Evolutionary conservation across 1,140 invertebrate genomes (phyloP).

Genomic region (Drosophila pectinifera): DNA sequence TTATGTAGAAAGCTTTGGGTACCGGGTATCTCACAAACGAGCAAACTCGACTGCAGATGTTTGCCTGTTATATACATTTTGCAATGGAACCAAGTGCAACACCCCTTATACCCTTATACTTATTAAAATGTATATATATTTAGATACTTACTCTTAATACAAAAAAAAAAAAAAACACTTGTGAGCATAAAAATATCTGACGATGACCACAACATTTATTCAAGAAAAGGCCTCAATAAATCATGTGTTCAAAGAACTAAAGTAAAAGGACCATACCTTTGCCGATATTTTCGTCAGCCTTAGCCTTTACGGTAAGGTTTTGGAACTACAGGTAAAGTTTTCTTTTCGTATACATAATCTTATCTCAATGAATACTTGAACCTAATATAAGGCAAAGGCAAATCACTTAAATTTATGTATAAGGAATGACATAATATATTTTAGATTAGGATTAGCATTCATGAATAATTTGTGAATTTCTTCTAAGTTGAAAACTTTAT

Average conservation of each 20-base stretch:
- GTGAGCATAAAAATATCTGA: not conserved
- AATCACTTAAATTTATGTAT: no score
- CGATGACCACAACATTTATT: constrained; percentile 3
- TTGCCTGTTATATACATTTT: no score
- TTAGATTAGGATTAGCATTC: constrained; percentile 15
- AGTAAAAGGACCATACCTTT: not conserved
- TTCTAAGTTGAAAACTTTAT: no score
- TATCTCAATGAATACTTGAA: not conserved
- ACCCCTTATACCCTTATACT: no score
- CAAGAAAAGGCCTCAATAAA: constrained; percentile 1
- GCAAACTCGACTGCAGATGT: no score
- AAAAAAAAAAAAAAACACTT: no score
- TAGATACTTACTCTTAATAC: not conserved
- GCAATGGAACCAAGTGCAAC: no score
- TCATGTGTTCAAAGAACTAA: constrained; percentile 8
- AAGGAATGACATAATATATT: not conserved
- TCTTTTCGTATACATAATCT: not conserved
- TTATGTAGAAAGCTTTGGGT: no score
- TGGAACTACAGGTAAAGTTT: not conserved
- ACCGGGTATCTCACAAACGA: no score
- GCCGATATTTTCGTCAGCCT: constrained; percentile 7
- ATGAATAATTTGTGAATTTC: no score
- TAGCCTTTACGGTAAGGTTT: constrained; percentile 19
- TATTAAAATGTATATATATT: no score
- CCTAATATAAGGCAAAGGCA: not conserved